Conservation (phyloP, 2,797 vertebrate genomes). For the Bovichtus diacanthus region DNA sequence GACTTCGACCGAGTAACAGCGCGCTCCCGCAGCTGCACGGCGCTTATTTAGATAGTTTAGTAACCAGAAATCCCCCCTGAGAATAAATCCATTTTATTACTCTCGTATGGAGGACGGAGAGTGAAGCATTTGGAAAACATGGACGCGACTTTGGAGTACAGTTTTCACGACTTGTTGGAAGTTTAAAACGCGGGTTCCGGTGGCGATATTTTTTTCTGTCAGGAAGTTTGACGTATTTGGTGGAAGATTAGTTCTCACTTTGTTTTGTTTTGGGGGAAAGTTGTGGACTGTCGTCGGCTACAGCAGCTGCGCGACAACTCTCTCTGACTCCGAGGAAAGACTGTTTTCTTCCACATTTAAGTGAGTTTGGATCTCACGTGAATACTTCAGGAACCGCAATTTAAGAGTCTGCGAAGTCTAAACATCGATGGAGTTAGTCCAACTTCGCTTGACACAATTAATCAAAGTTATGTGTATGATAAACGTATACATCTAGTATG, state of each 20-base stretch:
- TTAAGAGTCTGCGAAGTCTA: constrained; percentile 14
- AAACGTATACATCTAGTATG: not conserved
- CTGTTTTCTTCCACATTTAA: constrained; percentile 5
- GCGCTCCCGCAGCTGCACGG: constrained; percentile 73
- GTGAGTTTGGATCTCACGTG: constrained; percentile 10
- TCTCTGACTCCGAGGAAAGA: not conserved
- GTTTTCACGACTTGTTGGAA: constrained; percentile 53
- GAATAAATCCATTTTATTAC: constrained; percentile 16
- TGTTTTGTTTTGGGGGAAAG: constrained; percentile 70
- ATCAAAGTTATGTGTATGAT: not conserved
- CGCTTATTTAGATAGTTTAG: constrained; percentile 60
- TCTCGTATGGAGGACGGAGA: constrained; percentile 1
- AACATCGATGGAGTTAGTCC: constrained; percentile 20
- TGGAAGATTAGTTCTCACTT: constrained; percentile 61
- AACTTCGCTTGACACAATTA: not conserved
- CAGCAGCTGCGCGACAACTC: not conserved
- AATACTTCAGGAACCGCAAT: constrained; percentile 8
- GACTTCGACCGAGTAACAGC: constrained; percentile 73
- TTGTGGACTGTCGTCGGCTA: not conserved
- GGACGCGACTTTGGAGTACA: not conserved
- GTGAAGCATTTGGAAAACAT: not conserved
- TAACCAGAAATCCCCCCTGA: constrained; percentile 43
- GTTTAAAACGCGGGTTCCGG: constrained; percentile 76
- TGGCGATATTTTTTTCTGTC: constrained; percentile 76
- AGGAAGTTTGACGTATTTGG: constrained; percentile 81